A percentile compares a stretch with the other conserved stretches of the same genome.
Conservation (phyloP, 2,888 invertebrate species). For the Bombyx huttoni region DNA sequence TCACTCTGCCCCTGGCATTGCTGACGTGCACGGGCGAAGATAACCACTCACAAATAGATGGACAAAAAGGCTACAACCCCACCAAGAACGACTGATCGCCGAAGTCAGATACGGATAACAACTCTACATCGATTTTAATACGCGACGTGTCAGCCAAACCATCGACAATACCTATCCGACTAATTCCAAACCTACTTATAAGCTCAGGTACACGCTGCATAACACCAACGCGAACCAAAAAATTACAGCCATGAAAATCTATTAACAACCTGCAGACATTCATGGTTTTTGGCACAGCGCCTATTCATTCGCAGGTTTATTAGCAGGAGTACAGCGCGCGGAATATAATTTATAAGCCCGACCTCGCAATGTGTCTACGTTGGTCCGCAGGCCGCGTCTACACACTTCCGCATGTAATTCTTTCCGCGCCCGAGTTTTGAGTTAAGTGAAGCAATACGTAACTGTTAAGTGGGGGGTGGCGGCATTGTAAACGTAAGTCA, state of each 20-base stretch:
- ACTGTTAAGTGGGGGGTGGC: conserved; percentile 48
- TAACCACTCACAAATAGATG: no score
- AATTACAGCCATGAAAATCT: neutral
- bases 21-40: no score
- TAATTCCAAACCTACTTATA: no score
- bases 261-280: neutral
- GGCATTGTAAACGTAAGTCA: conserved; percentile 43
- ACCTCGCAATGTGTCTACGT: conserved; percentile 28
- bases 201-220: no score
- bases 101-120: no score
- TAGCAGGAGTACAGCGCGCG: neutral
- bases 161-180: no score
- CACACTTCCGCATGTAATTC: conserved; percentile 34
- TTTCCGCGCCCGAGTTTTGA: conserved; percentile 41
- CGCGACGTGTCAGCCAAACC: no score
- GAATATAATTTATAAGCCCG: neutral
- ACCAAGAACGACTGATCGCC: no score
- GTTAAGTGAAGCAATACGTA: conserved; percentile 56
- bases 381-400: conserved; percentile 22
- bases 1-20: no score
- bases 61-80: no score
- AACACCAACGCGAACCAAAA: no score
- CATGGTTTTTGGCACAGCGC: conserved; percentile 22
- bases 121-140: no score
- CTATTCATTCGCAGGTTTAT: neutral